Percentiles rank a stretch among this genome's conserved stretches.
Evolutionary conservation across 2,888 invertebrate species (phyloP).

Genomic region (Sympetrum striolatum): DNA sequence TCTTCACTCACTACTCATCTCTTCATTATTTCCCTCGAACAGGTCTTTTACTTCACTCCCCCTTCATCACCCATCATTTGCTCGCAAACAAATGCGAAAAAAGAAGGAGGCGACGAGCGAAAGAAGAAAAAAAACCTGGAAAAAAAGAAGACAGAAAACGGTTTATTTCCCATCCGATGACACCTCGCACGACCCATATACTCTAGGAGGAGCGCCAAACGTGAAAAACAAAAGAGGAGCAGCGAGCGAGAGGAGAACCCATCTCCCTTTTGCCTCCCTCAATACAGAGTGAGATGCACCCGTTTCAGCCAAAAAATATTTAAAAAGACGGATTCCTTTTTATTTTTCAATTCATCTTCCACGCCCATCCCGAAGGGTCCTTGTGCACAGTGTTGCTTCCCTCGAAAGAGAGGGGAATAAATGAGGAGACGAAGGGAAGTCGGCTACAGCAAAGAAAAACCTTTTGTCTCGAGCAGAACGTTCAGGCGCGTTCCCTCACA

Average conservation of each 20-base stretch:
- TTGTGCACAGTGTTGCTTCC: neutral
- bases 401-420: neutral
- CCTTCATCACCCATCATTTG: neutral
- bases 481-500: neutral
- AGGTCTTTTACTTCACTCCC: neutral
- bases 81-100: neutral
- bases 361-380: neutral
- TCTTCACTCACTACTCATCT: neutral
- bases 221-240: neutral
- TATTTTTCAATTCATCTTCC: neutral
- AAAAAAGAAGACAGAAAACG: neutral
- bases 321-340: neutral
- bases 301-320: neutral
- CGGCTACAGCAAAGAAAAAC: neutral
- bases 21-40: neutral
- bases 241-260: neutral
- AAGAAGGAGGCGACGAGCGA: neutral
- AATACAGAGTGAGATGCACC: neutral
- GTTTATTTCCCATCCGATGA: neutral
- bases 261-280: neutral
- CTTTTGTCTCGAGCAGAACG: neutral
- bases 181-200: neutral
- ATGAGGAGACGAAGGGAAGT: neutral
- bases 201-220: neutral
- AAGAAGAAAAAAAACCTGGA: neutral